A percentile compares a stretch with the other conserved stretches of the same genome.
Evolutionary conservation across 2,113 vertebrate genomes (phyloP).

Genomic region (Zootoca vivipara): DNA sequence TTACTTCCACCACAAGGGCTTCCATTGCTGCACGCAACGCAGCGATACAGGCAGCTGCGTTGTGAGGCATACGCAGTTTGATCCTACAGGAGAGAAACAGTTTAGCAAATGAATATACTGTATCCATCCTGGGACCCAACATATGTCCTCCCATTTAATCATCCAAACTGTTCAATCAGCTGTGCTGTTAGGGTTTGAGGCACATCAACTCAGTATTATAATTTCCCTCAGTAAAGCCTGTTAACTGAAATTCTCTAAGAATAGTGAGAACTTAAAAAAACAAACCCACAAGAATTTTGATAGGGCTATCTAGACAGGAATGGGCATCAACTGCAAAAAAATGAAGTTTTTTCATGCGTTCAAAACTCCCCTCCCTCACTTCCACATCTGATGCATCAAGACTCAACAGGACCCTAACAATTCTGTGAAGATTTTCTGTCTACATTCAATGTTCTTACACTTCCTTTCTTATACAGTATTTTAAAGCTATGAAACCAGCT

Average conservation of each 20-base stretch:
- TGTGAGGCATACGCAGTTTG: constrained; percentile 83
- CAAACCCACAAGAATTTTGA: not conserved
- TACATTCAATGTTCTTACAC: not conserved
- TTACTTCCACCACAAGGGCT: constrained; percentile 90
- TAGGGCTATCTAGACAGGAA: not conserved
- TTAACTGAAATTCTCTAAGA: not conserved
- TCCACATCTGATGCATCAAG: not conserved
- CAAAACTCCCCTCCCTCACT: not conserved
- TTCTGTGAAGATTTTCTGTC: not conserved
- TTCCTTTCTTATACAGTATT: not conserved
- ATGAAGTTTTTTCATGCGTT: not conserved
- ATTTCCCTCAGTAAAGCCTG: not conserved
- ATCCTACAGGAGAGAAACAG: constrained; percentile 75
- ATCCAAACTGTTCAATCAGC: not conserved
- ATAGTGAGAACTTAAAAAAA: not conserved
- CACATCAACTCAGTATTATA: not conserved
- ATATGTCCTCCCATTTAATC: accelerated
- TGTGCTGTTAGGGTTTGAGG: not conserved
- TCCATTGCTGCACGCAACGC: constrained; percentile 88
- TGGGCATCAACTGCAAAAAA: not conserved
- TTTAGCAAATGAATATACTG: not conserved
- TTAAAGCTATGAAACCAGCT: not conserved
- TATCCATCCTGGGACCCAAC: not conserved
- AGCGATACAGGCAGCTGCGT: constrained; percentile 78
- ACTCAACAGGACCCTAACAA: not conserved